Base-by-base conservation (phyloP, 1,140 invertebrate genomes). In the Scylla paramamosain region DNA sequence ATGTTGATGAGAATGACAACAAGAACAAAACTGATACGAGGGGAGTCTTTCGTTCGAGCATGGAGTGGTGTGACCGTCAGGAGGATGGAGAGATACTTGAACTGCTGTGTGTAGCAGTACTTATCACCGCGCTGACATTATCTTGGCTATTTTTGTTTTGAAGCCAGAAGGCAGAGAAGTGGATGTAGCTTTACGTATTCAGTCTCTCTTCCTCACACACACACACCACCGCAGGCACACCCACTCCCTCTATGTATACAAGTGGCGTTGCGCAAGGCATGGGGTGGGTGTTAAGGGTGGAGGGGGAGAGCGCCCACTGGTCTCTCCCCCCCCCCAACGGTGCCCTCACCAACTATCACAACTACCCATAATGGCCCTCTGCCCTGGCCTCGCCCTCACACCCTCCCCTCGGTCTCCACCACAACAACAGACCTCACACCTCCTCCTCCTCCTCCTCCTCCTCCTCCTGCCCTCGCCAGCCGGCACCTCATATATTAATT, bases 191-290 rank as follows among this genome's bases (percentile, higher is more conserved):
- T 59, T 59, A 59, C 52, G 10, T 59, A 59, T 20, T 59, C 16
- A 59, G 39, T 6, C 39, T 39, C 52, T 59, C 52, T 14, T 14
- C 52, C 67, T 16, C 67, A 77, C 67, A 59, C 67, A 77, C 67
- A 77, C 67, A 77, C 67, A 77, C 52, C 52, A 59, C 52, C 52
- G 52, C 67, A 77, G 67, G 67, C 67, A 77, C 67, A 77, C 67
- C 67, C 67, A 77, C 67, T 77, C 67, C 67, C 67, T 77, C 67
- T 77, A 77, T 77, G 67, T 77, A 77, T 77, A 77, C 67, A 77
- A 77, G 67, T 77, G 67, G 67, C 25, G 67, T 77, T 77, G 67
- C 67, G 25, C 67, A 77, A 77, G 67, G 67, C 20, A 77, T 25
- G 67, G 67, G n/a, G n/a, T 25, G 67, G 67, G 20, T 7, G 67